Evolutionary conservation across 2,888 invertebrate genomes (phyloP).

Genomic region (Listrodromus nycthemerus): DNA sequence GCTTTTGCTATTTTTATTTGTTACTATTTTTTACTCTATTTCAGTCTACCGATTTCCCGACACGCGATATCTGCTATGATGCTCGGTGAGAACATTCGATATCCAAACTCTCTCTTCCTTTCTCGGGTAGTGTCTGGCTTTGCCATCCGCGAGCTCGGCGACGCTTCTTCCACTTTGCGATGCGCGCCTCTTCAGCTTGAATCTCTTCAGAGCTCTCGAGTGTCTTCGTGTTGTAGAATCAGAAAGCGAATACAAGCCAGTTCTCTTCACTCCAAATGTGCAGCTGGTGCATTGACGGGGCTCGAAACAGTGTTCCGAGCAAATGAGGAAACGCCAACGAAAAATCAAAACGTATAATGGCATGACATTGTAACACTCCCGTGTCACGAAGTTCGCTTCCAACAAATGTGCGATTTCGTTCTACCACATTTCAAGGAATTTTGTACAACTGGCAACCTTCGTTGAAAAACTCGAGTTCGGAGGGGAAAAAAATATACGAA

Average conservation of each 20-base stretch:
- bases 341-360: background rate
- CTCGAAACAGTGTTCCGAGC: background rate
- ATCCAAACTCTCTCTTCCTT: background rate
- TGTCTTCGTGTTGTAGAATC: constrained; percentile 20
- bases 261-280: constrained; percentile 28
- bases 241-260: constrained; percentile 20
- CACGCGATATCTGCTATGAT: background rate
- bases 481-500: background rate
- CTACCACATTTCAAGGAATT: background rate
- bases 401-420: background rate
- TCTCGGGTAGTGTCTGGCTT: background rate
- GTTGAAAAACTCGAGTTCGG: too few relatives aligned
- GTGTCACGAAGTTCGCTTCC: background rate
- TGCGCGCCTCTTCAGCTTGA: constrained; percentile 13
- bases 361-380: background rate
- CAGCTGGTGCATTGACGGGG: constrained; percentile 10
- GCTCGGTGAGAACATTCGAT: constrained; percentile 25
- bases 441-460: too few relatives aligned
- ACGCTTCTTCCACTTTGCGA: constrained; percentile 38
- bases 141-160: background rate
- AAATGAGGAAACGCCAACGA: constrained; percentile 4
- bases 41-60: constrained; percentile 38
- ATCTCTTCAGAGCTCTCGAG: constrained; percentile 20
- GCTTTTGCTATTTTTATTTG: background rate
- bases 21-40: background rate